These are phyloP conservation scores for Zelostemma sp. DNA, from an alignment of 1,140 invertebrate species.

Conservation along the genomic window DNA sequence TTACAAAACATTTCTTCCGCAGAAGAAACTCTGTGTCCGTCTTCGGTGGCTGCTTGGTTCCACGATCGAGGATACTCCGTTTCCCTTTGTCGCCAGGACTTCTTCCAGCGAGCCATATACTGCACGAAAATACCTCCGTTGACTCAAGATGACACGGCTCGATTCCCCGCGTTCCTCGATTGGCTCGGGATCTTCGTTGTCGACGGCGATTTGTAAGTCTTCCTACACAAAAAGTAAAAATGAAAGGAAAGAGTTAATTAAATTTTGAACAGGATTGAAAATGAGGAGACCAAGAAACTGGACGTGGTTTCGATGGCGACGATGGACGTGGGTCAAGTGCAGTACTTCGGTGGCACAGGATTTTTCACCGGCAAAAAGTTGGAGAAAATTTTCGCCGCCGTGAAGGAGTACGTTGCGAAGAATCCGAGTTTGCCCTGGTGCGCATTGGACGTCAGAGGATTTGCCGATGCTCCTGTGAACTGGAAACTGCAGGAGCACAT, in stretches of 20 bases:
- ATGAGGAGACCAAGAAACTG: constrained; percentile 38
- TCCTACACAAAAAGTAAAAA: constrained; percentile 8
- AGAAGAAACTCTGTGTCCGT: constrained; percentile 72
- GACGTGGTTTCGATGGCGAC: constrained; percentile 56
- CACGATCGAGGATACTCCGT: constrained; percentile 64
- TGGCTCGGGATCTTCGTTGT: constrained; percentile 72
- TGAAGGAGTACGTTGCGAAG: constrained; percentile 55
- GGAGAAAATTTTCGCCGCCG: constrained; percentile 55
- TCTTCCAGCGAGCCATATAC: constrained; percentile 53
- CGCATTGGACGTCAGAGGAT: constrained; percentile 72
- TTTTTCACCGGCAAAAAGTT: constrained; percentile 68
- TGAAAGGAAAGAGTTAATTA: too few species aligned
- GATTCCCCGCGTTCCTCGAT: constrained; percentile 64
- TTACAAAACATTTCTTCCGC: too few species aligned
- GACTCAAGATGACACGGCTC: background rate
- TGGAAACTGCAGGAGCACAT: constrained; percentile 68
- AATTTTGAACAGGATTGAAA: constrained; percentile 24
- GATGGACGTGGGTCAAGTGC: constrained; percentile 55
- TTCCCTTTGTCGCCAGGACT: constrained; percentile 63
- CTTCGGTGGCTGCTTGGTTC: constrained; percentile 74
- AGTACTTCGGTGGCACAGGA: constrained; percentile 68
- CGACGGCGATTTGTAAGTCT: constrained; percentile 63
- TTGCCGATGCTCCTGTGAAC: constrained; percentile 69
- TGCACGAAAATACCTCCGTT: constrained; percentile 39
- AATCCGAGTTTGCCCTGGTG: constrained; percentile 61